Base-by-base conservation (phyloP, 2,888 invertebrate genomes). In the Melitaea athalia region DNA sequence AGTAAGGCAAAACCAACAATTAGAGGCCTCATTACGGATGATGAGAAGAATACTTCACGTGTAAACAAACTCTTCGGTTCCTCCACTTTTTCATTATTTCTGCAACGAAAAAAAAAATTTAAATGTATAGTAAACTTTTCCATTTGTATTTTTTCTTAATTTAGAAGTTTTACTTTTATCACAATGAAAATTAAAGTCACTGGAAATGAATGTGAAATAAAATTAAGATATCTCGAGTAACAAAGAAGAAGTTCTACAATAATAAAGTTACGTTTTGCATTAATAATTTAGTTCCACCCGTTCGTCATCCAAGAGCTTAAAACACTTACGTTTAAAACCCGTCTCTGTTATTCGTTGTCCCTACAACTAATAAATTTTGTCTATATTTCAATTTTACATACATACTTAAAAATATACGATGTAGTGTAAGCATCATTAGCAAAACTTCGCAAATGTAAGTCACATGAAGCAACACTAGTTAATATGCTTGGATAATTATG, bases 1-100 rank as follows among this genome's bases (percentile, higher is more conserved):
- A 94, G 86, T 72, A 94, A 77, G 0, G 91, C 81, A 64, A 93
- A 88, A 0, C 92, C 93, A 3, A 94, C 84, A 57, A 85, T 80
- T 49, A 94, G 84, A 0, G 94, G 94, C 74, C 90, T 91, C 15
- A 93, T 79, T 43, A 93, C 93, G 8, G 83, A 81, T 0, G 92
- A 81, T 0, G 93, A 93, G 76, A 89, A 89, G 79, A 93, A 88
- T 67, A 92, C 92, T 74, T 91, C 86, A 4, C 89, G 85, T 0
- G 87, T 87, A 76, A 93, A 93, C 68, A 93, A 78, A 64, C 87
- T 88, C 6, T 88, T 88, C 0, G 80, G 81, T 67, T 7, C 73
- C 52, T 70, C 69, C 15, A 77, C 64, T 15, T 79, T 80, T 66
- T 82, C 81, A 0, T 69, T 67, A 75, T 87, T 86, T 67, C 88